Conservation (phyloP, 2,888 invertebrate species). For the Megamerina dolium region DNA sequence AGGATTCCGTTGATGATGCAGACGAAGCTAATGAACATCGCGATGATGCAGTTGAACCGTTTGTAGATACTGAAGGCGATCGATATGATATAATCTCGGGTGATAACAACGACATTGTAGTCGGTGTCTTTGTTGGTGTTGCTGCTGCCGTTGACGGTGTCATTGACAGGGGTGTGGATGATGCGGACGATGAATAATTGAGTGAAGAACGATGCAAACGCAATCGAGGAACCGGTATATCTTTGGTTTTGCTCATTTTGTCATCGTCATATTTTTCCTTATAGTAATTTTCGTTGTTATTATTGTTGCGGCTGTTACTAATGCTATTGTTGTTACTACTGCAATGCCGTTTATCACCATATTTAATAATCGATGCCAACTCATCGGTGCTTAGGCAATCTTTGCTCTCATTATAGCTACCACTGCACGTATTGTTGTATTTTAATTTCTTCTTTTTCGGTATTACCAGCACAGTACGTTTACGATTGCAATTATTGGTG, state of each 20-base stretch:
- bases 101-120: constrained; percentile 17
- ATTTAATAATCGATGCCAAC: constrained; percentile 22
- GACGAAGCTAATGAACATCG: constrained; percentile 17
- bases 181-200: constrained; percentile 19
- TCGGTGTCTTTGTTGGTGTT: too few species aligned
- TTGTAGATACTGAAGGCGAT: too few species aligned
- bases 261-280: neutral
- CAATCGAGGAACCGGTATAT: too few species aligned
- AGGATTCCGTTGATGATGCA: constrained; percentile 30
- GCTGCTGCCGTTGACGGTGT: constrained; percentile 18
- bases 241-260: constrained; percentile 10
- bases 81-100: constrained; percentile 6
- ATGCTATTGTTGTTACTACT: constrained; percentile 16
- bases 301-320: constrained; percentile 14
- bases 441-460: constrained; percentile 23
- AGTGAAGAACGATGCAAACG: too few species aligned
- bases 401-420: constrained; percentile 16
- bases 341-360: constrained; percentile 5
- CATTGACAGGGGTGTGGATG: constrained; percentile 10
- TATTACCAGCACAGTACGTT: constrained; percentile 9
- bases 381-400: constrained; percentile 21
- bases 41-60: too few species aligned
- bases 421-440: too few species aligned
- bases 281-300: constrained; percentile 8
- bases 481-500: constrained; percentile 6